Evolutionary conservation across 37 sponge, comb jelly and placozoan genomes (phyloP), one percentile per base, ranked within the genome.

Genomic region (Ephydatia muelleri): DNA sequence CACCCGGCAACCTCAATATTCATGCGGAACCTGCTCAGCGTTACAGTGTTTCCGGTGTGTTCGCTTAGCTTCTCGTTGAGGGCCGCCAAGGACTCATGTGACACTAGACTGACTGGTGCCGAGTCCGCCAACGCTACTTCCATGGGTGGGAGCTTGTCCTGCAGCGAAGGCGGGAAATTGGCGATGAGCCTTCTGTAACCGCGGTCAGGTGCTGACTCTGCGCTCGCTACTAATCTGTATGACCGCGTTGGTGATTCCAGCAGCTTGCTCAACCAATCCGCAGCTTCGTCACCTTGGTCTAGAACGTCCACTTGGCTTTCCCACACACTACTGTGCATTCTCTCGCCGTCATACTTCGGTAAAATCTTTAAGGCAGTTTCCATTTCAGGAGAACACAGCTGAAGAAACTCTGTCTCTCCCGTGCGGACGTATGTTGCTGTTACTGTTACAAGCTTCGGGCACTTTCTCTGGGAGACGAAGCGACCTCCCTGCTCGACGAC

Each of bases 1-100:
- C 90, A 85, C 21, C 95, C 95, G 3, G 72, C 38, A 16, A 95
- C 71, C 67, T 91, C 95, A 70, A 95, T 95, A 74, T 95, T 95
- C 84, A 92, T 92, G 22, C 95, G 65, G 38, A 95, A 95, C 64
- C 90, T 65, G 35, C 76, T 80, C 88, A 95, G 78, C 16, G 85
- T 81, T 31, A 95, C 92, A 0, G 75, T 80, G 8, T 47, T 29
- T n/a, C 81, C 89, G 12, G 57, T 72, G 32, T 82, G 76, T 26
- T 85, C 90, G 65, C 70, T 77, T 68, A 92, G 9, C n/a, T 82
- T 33, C 27, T 25, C 27, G 70, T 95, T 95, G 49, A 95, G 73
- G 40, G 89, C 92, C 11, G 57, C 90, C 12, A 95, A 85, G 25
- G 95, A 95, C 73, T 92, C 92, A 0, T 83, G 32, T 2, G 95